These are phyloP conservation scores for Pseudoips prasinana DNA, from an alignment of 2,888 invertebrate genomes.

Conservation along the genomic window DNA sequence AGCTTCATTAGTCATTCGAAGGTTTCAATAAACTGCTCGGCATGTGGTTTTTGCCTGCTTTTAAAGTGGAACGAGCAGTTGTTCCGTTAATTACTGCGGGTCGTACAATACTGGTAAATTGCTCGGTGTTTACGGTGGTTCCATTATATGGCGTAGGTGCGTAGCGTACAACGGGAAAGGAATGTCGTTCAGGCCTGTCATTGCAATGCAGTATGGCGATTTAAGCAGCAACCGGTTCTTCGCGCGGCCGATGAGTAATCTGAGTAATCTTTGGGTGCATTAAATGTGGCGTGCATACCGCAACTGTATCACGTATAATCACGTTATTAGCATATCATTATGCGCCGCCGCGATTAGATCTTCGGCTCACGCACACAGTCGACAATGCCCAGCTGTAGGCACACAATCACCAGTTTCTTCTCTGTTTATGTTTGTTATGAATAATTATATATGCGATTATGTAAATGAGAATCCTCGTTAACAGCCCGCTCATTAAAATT, in stretches of 20 bases:
- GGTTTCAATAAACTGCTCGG: conserved; percentile 15
- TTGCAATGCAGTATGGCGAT: conserved; percentile 24
- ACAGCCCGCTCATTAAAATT: conserved; percentile 72
- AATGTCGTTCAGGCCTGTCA: conserved; percentile 30
- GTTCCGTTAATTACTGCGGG: conserved; percentile 8
- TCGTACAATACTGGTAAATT: conserved; percentile 4
- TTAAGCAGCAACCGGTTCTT: conserved; percentile 41
- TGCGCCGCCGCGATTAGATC: conserved; percentile 42
- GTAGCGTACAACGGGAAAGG: conserved; percentile 35
- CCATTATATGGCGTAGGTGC: conserved; percentile 14
- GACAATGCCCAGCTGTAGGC: conserved; percentile 44
- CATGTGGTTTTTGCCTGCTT: conserved; percentile 6
- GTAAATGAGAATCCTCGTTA: conserved; percentile 67
- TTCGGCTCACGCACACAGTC: conserved; percentile 39
- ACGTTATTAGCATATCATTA: conserved; percentile 51
- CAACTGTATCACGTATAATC: conserved; percentile 41
- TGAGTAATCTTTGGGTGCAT: conserved; percentile 43
- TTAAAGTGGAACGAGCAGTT: conserved; percentile 5
- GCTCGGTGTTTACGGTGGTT: conserved; percentile 3
- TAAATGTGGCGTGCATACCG: conserved; percentile 42
- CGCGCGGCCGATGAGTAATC: conserved; percentile 13
- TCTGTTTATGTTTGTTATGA: conserved; percentile 64
- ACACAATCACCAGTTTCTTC: conserved; percentile 46
- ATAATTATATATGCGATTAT: conserved; percentile 74
- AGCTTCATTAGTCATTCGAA: conserved; percentile 20